These are phyloP conservation scores for Aldrovandia affinis DNA, from an alignment of 2,797 vertebrate genomes.

Conservation along the genomic window DNA sequence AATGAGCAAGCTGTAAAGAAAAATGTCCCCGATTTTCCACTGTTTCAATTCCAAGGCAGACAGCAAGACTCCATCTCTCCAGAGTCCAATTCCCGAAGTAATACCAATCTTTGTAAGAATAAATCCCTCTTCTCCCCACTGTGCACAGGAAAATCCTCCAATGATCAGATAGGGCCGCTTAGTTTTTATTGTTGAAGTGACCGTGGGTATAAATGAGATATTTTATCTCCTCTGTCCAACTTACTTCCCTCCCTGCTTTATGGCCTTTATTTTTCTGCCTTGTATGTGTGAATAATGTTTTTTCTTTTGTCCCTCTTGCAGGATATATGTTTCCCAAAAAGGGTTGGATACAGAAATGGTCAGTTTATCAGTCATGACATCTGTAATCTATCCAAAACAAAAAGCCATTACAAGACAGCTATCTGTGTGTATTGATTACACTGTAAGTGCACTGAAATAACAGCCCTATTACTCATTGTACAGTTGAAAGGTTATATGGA, in stretches of 20 bases:
- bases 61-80: background rate
- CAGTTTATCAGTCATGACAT: background rate
- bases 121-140: background rate
- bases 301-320: background rate
- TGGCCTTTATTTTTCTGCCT: background rate
- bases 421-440: background rate
- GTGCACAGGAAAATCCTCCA: background rate
- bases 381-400: background rate
- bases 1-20: too few relatives aligned
- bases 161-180: background rate
- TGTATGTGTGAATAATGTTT: background rate
- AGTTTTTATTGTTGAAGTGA: background rate
- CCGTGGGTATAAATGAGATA: background rate
- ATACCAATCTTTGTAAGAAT: background rate
- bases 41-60: background rate
- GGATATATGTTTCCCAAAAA: background rate
- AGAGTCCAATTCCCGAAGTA: background rate
- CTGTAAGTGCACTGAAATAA: background rate
- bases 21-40: background rate
- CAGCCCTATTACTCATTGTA: background rate
- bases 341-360: background rate
- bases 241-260: background rate
- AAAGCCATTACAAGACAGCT: background rate
- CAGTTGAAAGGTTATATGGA: background rate
- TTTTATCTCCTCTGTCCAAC: constrained; percentile 4